Evolutionary conservation across 2,113 vertebrate genomes (phyloP), one percentile per base, ranked within the genome.

Genomic region (Tonatia bakeri): DNA sequence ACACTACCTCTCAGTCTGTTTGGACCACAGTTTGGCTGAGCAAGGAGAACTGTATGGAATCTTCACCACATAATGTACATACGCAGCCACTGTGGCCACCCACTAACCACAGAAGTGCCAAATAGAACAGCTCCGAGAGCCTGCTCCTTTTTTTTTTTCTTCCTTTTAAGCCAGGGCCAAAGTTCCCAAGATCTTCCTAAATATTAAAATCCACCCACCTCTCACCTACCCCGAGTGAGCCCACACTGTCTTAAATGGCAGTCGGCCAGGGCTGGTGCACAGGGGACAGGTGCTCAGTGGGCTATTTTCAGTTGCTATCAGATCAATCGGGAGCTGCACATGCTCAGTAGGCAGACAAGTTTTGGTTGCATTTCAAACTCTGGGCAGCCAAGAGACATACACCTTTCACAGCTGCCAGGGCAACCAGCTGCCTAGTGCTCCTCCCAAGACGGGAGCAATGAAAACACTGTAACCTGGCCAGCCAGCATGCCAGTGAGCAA

Each of bases 271-370:
- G 73, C 92, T 95, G 81, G 93, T 91, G 52, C 67, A 80, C 69
- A 40, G 86, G 95, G 54, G 94, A 97, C 97, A 98, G 96, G 96
- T 96, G 96, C 95, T 76, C 84, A 47, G 91, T 61, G 82, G 91
- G 89, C 96, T 97, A 97, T 97, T 97, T 97, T 97, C 96, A 97
- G 97, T 91, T 19, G 91, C 96, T 96, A 91, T 97, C 94, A 75
- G 92, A 86, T 95, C 90, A 26, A 75, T 83, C 19, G 0, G 54
- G 70, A 87, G 87, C 83, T 52, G 36, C 96, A 96, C 87, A 95
- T 84, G 86, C 82, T 95, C 91, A 26, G 73, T 45, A 97, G 77
- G 64, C 77, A 93, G 91, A 31, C 91, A 75, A 97, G 90, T 93
- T 95, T 72, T 95, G 97, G 96, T 97, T 87, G 72, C 20, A 7